These are phyloP conservation scores for Pelobates fuscus DNA, from an alignment of 2,113 vertebrate genomes.

Conservation along the genomic window DNA sequence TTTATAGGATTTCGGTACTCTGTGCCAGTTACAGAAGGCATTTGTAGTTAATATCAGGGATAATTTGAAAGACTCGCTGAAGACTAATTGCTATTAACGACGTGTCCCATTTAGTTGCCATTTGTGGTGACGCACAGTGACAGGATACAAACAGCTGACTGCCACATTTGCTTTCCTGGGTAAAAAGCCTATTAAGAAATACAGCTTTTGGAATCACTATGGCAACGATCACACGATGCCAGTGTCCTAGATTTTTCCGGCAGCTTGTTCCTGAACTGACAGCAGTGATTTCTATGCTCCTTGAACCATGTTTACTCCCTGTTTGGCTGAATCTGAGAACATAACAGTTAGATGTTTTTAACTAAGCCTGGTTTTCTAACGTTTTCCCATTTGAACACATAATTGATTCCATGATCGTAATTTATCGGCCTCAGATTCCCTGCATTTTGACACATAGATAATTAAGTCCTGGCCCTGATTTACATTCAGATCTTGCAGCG, in stretches of 20 bases:
- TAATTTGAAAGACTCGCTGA: not conserved
- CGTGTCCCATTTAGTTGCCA: slow-evolving; percentile 48
- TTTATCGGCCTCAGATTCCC: not conserved
- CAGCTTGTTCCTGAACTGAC: slow-evolving; percentile 67
- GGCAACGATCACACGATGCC: slow-evolving; percentile 66
- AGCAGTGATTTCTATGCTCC: slow-evolving; percentile 71
- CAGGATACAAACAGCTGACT: slow-evolving; percentile 52
- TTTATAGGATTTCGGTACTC: not conserved
- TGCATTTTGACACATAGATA: not conserved
- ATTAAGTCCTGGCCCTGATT: too few species aligned
- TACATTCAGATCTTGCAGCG: too few species aligned
- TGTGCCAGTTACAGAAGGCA: not conserved
- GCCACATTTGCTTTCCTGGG: slow-evolving; percentile 64
- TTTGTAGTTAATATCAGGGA: not conserved
- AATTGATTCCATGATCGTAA: not conserved
- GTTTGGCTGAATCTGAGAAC: slow-evolving; percentile 51
- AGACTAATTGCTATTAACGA: slow-evolving; percentile 51
- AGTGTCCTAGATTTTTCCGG: slow-evolving; percentile 65
- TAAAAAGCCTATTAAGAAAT: slow-evolving; percentile 67
- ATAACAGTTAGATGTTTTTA: slow-evolving; percentile 49
- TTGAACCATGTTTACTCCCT: slow-evolving; percentile 68
- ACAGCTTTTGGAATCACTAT: slow-evolving; percentile 65
- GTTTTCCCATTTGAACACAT: not conserved
- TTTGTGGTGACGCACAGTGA: slow-evolving; percentile 43
- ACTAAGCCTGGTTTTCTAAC: slow-evolving; percentile 53